Evolutionary conservation across 2,888 invertebrate species (phyloP).

Genomic region (Trissonchulus latispiculum): DNA sequence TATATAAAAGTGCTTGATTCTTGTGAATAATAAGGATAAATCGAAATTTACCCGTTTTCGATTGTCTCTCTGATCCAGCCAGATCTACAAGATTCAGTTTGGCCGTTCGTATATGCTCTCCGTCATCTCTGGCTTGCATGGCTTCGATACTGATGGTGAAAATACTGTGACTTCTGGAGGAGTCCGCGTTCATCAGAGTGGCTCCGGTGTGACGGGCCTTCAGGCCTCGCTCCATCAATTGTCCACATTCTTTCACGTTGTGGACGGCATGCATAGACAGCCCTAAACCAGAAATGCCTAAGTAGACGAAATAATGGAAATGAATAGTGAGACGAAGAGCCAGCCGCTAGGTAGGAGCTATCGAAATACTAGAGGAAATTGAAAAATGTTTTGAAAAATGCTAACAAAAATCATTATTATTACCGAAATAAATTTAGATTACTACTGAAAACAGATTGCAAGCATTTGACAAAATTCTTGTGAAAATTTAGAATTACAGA

Average conservation of each 20-base stretch:
- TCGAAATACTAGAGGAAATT: too few species aligned
- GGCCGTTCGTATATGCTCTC: slow-evolving; percentile 56
- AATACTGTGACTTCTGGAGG: slow-evolving; percentile 74
- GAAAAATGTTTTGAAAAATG: too few species aligned
- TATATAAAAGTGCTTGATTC: too few species aligned
- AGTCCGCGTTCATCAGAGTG: slow-evolving; percentile 71
- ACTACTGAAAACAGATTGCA: too few species aligned
- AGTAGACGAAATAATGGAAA: too few species aligned
- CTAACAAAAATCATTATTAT: too few species aligned
- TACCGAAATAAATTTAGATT: too few species aligned
- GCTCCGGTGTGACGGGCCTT: slow-evolving; percentile 69
- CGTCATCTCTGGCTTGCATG: slow-evolving; percentile 52
- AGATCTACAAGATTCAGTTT: slow-evolving; percentile 77
- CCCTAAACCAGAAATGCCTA: slow-evolving; percentile 47
- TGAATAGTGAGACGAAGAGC: too few species aligned
- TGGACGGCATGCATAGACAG: slow-evolving; percentile 66
- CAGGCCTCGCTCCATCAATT: slow-evolving; percentile 63
- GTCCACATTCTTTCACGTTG: slow-evolving; percentile 64
- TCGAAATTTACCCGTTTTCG: slow-evolving; percentile 62
- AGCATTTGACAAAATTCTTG: too few species aligned
- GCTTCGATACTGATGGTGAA: slow-evolving; percentile 75
- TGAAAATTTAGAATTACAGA: too few species aligned
- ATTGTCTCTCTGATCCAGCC: slow-evolving; percentile 75
- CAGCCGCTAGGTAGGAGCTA: too few species aligned
- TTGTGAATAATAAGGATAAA: too few species aligned